Conservation (phyloP, 2,113 vertebrate genomes). For the Erinaceus europaeus region DNA sequence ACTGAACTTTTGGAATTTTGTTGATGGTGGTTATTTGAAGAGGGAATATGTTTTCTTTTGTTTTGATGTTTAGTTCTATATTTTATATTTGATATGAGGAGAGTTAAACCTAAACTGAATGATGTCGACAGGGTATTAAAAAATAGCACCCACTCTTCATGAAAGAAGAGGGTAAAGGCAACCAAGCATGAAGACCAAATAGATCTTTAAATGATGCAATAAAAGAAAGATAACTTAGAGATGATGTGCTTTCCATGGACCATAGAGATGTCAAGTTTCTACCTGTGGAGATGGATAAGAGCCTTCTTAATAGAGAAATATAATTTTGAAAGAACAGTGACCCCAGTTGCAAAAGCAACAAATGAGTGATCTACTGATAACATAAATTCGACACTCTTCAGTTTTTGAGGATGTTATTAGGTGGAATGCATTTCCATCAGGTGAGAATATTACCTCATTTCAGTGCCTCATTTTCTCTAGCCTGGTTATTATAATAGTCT, state of each 20-base stretch:
- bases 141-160: slow-evolving; percentile 32
- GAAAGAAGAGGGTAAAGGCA: slow-evolving; percentile 46
- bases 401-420: slow-evolving; percentile 12
- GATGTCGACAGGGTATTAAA: slow-evolving; percentile 21
- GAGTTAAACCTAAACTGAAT: slow-evolving; percentile 44
- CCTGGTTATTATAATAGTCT: not conserved
- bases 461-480: not conserved
- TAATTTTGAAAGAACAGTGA: slow-evolving; percentile 53
- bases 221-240: slow-evolving; percentile 61
- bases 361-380: slow-evolving; percentile 46
- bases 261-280: slow-evolving; percentile 58
- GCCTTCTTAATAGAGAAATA: slow-evolving; percentile 54
- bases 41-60: not conserved
- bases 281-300: slow-evolving; percentile 53
- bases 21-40: slow-evolving; percentile 9
- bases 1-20: not conserved
- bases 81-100: slow-evolving; percentile 35
- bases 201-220: slow-evolving; percentile 65
- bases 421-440: slow-evolving; percentile 24
- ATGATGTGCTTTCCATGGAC: slow-evolving; percentile 52
- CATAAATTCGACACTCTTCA: slow-evolving; percentile 1
- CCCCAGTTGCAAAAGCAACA: slow-evolving; percentile 25
- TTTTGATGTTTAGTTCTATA: slow-evolving; percentile 37
- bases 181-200: slow-evolving; percentile 55
- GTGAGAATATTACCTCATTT: not conserved